Evolutionary conservation across 2,797 vertebrate species (phyloP), one percentile per base, ranked within the genome.

Genomic region (Halcyon badia): DNA sequence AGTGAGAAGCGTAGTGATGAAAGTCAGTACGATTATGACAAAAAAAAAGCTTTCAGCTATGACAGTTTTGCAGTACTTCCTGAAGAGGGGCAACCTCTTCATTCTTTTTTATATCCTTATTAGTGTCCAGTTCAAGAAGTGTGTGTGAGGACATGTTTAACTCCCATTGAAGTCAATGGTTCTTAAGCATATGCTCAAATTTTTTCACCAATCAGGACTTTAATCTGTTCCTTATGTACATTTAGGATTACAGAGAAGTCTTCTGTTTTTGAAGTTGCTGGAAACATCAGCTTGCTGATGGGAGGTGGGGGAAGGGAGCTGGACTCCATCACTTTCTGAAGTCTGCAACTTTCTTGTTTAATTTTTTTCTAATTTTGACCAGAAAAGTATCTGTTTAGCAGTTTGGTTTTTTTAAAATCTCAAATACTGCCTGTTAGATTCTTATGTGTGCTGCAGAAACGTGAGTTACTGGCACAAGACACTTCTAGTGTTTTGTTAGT

Each of bases 211-310:
- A 94, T 97, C 94, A 66, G 69, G 79, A 68, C 79, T 94, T 89
- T 97, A 97, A 97, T 97, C 76, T 90, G n/a, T 95, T 97, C 96
- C 97, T 95, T 97, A 97, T 94, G 95, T 87, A 95, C 85, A 91
- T 93, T 95, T 88, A 94, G 91, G 89, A 96, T 94, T 96, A 93
- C 69, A 95, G 96, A 90, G 82, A 94, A 92, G 78, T 94, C 64
- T 95, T 94, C 92, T 83, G 94, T 35, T 97, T 97, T 96, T 97
- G 95, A 97, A 97, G 96, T 93, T 87, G 62, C 91, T 96, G 90
- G 85, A 96, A 97, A 90, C 79, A 94, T 94, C 90, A 88, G 83
- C 80, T 86, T 84, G 80, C 73, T 93, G 58, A 90, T 79, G 92
- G 65, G 70, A 87, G 72, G 42, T 84, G 92, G 94, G 93, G 94